Conservation (phyloP, 1,140 invertebrate genomes). For the Daktulosphaira vitifoliae region DNA sequence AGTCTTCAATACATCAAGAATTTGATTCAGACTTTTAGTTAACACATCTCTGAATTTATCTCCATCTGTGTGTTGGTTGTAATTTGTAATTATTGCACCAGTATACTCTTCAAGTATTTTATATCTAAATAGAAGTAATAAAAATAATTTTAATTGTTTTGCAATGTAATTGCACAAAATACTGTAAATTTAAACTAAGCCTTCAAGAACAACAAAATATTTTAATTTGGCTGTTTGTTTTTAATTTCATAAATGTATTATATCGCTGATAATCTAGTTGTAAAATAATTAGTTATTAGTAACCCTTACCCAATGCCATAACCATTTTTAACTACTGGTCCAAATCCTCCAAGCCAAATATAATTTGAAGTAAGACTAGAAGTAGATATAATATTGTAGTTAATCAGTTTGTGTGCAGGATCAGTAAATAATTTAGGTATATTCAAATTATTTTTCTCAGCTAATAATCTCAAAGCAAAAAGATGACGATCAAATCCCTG, state of each 20-base stretch:
- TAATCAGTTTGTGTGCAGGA: conserved; percentile 69
- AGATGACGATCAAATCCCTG: conserved; percentile 96
- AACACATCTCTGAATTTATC: conserved; percentile 61
- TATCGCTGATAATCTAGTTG: too few relatives aligned
- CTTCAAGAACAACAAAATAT: too few relatives aligned
- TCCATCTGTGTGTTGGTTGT: conserved; percentile 59
- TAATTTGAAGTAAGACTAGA: conserved; percentile 84
- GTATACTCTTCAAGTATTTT: conserved; percentile 63
- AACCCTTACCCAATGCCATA: conserved; percentile 83
- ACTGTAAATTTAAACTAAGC: too few relatives aligned
- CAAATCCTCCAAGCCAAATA: conserved; percentile 86
- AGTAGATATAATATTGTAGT: conserved; percentile 89
- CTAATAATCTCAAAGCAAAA: conserved; percentile 67
- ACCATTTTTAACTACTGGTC: conserved; percentile 81
- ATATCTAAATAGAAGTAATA: conserved; percentile 49
- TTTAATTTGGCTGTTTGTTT: too few relatives aligned
- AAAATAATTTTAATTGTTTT: conserved; percentile 19
- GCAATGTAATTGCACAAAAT: too few relatives aligned
- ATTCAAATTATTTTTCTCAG: conserved; percentile 51
- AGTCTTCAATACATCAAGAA: conserved; percentile 18
- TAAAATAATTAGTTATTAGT: too few relatives aligned
- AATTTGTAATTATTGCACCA: conserved; percentile 70
- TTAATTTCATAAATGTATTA: too few relatives aligned
- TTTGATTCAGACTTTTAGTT: conserved; percentile 39
- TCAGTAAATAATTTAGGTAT: conserved; percentile 67